These are phyloP conservation scores for Lethenteron reissneri DNA, from an alignment of 2,113 vertebrate species.

Conservation along the genomic window DNA sequence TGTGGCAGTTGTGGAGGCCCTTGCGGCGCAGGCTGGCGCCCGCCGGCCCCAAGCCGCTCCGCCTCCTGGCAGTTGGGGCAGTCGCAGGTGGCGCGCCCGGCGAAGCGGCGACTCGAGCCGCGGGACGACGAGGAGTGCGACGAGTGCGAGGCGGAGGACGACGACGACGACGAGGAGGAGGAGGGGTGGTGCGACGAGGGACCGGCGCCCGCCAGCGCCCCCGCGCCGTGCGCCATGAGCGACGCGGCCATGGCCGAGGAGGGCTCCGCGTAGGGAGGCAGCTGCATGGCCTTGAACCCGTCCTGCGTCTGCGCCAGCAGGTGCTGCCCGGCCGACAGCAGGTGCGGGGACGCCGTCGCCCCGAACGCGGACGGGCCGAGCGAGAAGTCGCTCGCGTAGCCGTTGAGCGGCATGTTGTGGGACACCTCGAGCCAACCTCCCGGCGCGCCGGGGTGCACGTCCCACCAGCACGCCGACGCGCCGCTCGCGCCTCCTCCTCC, in stretches of 20 bases:
- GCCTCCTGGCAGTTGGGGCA: slow-evolving; percentile 48
- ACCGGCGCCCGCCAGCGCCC: slow-evolving; percentile 14
- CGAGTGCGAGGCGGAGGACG: neutral
- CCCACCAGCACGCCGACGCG: neutral
- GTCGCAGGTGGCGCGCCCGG: slow-evolving; percentile 20
- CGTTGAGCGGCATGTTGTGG: slow-evolving; percentile 27
- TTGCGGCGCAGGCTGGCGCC: slow-evolving; percentile 24
- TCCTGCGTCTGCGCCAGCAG: slow-evolving; percentile 71
- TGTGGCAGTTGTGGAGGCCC: slow-evolving; percentile 47
- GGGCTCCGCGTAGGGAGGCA: slow-evolving; percentile 53
- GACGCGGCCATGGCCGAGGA: slow-evolving; percentile 25
- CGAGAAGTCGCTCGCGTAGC: slow-evolving; percentile 90
- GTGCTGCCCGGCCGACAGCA: slow-evolving; percentile 59
- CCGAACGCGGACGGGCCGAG: slow-evolving; percentile 94
- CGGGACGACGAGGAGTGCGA: neutral
- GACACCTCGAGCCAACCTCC: slow-evolving; percentile 63
- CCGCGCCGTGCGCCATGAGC: slow-evolving; percentile 29
- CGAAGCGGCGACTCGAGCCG: slow-evolving; percentile 1
- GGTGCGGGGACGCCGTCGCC: slow-evolving; percentile 51
- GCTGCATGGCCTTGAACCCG: slow-evolving; percentile 88
- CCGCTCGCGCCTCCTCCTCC: neutral
- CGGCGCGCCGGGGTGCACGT: slow-evolving; percentile 64
- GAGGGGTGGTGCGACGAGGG: slow-evolving; percentile 12
- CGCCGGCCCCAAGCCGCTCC: slow-evolving; percentile 23
- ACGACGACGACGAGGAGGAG: neutral